Percentiles rank a stretch among this genome's conserved stretches.
phyloP scores from a whole-genome alignment of 2,113 vertebrate genomes.

The Pedionomus torquatus region DNA sequence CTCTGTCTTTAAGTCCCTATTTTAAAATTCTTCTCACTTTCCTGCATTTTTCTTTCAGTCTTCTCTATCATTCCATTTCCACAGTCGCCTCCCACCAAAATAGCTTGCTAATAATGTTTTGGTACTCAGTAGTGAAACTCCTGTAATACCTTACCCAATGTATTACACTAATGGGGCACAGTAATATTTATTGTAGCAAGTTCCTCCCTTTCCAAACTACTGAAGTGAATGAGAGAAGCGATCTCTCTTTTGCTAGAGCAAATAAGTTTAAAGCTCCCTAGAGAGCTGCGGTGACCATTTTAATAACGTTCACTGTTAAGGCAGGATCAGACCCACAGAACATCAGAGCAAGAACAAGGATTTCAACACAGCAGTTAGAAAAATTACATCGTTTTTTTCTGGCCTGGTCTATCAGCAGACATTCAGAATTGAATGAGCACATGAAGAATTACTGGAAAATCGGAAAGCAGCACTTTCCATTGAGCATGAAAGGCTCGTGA shows the following conservation, averaged over 20 bases:
- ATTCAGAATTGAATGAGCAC: not conserved
- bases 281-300: not conserved
- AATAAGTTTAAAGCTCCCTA: not conserved
- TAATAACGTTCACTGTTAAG: not conserved
- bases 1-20: not conserved
- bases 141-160: not conserved
- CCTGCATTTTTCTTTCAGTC: not conserved
- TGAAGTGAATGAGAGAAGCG: not conserved
- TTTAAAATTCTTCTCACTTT: not conserved
- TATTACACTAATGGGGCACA: not conserved
- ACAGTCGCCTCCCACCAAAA: not conserved
- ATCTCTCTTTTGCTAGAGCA: not conserved
- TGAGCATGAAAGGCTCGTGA: not conserved
- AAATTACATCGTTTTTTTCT: not conserved
- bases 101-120: not conserved
- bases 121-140: not conserved
- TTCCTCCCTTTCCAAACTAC: not conserved
- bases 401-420: not conserved
- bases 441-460: not conserved
- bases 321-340: not conserved
- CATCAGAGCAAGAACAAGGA: not conserved
- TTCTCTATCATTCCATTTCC: not conserved
- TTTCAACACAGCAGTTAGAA: not conserved
- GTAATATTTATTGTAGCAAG: not conserved
- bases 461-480: not conserved